These are phyloP conservation scores for Nasonia oneida DNA, from an alignment of 2,888 invertebrate genomes.

Conservation along the genomic window DNA sequence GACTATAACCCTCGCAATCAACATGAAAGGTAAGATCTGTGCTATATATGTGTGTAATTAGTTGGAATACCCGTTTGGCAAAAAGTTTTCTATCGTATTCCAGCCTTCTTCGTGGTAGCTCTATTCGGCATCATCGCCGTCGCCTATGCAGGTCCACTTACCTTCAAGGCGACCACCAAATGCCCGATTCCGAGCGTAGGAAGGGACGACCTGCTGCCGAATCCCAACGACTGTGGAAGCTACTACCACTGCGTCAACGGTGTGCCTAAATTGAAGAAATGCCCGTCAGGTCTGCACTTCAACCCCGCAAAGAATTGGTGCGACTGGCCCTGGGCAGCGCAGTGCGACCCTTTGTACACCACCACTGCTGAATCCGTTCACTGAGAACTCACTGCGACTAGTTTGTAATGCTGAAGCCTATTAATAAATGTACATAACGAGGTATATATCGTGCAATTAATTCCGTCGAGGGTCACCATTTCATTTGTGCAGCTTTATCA, in stretches of 20 bases:
- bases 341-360: background rate
- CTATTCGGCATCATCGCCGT: too few species aligned
- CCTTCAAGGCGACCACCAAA: background rate
- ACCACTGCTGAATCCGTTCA: background rate
- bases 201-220: background rate
- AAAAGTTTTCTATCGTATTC: background rate
- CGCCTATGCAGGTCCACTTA: too few species aligned
- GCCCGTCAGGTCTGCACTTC: conserved; percentile 25
- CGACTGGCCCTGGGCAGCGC: background rate
- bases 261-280: background rate
- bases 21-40: too few species aligned
- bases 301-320: conserved; percentile 42
- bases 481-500: too few species aligned
- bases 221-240: conserved; percentile 23
- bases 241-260: conserved; percentile 29
- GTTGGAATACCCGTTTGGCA: background rate
- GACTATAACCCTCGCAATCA: too few species aligned
- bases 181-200: background rate
- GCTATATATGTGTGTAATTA: background rate
- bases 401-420: background rate
- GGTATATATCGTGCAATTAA: too few species aligned
- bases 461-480: too few species aligned
- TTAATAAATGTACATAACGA: too few species aligned
- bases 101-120: too few species aligned
- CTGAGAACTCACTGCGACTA: too few species aligned